Base-by-base conservation (phyloP, 2,113 vertebrate genomes). In the Alaudala cheleensis region DNA sequence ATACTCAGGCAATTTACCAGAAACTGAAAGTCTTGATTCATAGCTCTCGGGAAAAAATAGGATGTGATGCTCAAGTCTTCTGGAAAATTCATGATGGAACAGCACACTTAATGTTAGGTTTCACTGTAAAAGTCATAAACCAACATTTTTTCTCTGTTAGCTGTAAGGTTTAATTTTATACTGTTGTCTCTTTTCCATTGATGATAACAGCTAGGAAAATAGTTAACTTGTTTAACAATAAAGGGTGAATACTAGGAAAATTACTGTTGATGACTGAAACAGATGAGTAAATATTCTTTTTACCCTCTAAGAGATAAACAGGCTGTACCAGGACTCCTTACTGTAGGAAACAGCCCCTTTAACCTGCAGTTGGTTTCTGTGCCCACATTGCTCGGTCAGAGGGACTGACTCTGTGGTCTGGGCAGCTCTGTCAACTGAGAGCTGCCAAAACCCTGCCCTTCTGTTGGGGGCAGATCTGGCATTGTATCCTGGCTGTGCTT, bases 311-410 rank as follows among this genome's bases (percentile, higher is more conserved):
- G 58, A 47, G 33, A 42, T 62, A 62, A 70, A 7, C 0, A 2
- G 33, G 18, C 70, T 51, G 14, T 1, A 2, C 19, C 2, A 11
- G 47, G 31, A 15, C 12, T 6, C 47, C 64, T 70, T 51, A 39
- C 34, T 62, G 11, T 29, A 42, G 81, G 50, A 53, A 45, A 54
- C 31, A 85, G 37, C 44, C 42, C 1, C 0, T 54, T 53, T 18
- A 37, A 34, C 44, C 54, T n/a, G 37, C 49, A 45, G 44, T 28
- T 1, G 0, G 69, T 71, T 51, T 39, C 39, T 6, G 1, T 4
- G 5, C 21, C 20, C 0, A 0, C 8, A 0, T 17, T 79, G 61
- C 57, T 58, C 40, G 3, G 0, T 58, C 29, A 26, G 60, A 39
- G 39, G 31, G 60, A 10, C 29, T 31, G 33, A 19, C 37, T 39